Evolutionary conservation across 2,113 vertebrate genomes (phyloP), one percentile per base, ranked within the genome.

Genomic region (Chascanopsetta lugubris): DNA sequence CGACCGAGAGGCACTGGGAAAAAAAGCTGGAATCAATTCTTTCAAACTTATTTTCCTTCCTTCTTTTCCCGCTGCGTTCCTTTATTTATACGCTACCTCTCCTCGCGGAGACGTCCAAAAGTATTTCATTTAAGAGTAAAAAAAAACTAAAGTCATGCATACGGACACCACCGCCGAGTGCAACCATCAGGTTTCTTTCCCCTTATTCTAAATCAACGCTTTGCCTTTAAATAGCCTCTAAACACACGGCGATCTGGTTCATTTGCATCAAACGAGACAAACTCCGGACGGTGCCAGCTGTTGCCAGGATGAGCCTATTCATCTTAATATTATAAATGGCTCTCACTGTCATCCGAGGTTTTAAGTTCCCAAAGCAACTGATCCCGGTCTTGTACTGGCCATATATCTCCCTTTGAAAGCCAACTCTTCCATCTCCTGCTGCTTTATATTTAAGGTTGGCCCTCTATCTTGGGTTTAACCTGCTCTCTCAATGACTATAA

Each of bases 291-390:
- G 54, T 72, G 62, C 66, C 49, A 62, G 59, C 77, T 61, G 63
- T 46, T 87, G 73, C 84, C 78, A 77, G 47, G 80, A 74, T 61
- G 65, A 85, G 58, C 67, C 85, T 49, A 91, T 92, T 88, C 73
- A 90, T 92, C 88, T 90, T 90, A 76, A 79, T 72, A 84, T 90
- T 88, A 85, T 88, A 86, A 91, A 91, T 83, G 85, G 84, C 85
- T 79, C 77, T 84, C 61, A 77, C 90, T 90, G 86, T 91, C 90
- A 88, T 89, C 84, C 55, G 27, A 71, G 90, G 90, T 93, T 93
- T 93, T 88, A 88, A 87, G 84, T 92, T 93, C 87, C 90, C 82
- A 48, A 76, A 89, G 85, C 85, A 84, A 87, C 87, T 86, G 80
- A 90, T 88, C 81, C 79, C 36, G 69, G 72, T 72, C 73, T 80